These are phyloP conservation scores for Hippasteria phrygiana DNA, from an alignment of 53 echinoderm and acorn worm genomes.

Conservation along the genomic window DNA sequence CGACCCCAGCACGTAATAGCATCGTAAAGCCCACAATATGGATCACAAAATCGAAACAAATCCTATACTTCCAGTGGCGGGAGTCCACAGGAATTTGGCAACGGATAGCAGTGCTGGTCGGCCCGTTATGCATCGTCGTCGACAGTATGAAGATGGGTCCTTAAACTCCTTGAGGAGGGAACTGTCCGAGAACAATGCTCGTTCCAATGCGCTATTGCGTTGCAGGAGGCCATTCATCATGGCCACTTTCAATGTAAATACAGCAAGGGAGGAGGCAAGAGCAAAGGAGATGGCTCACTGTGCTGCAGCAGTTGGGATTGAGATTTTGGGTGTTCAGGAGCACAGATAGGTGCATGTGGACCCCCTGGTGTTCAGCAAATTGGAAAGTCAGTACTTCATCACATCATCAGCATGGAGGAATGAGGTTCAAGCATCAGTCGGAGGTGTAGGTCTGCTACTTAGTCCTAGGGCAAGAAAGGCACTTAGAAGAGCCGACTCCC, in stretches of 20 bases:
- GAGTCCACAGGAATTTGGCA: no score
- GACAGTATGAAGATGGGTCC: not conserved
- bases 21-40: no score
- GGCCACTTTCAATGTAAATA: not conserved
- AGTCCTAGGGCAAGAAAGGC: not conserved
- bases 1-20: no score
- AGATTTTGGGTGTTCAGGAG: slow-evolving; percentile 18
- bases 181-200: not conserved
- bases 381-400: not conserved
- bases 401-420: slow-evolving; percentile 20
- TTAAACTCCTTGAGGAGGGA: not conserved
- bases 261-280: slow-evolving; percentile 7
- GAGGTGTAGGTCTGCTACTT: not conserved
- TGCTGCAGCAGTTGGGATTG: not conserved
- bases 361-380: not conserved
- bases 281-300: not conserved
- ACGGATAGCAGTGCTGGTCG: not conserved
- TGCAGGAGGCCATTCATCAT: slow-evolving; percentile 25
- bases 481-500: not conserved
- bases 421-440: not conserved
- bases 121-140: not conserved
- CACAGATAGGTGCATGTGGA: not conserved
- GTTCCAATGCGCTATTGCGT: no score
- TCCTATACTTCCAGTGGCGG: no score
- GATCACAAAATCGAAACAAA: no score